These are phyloP conservation scores for Panagrolaimus sp. DNA, from an alignment of 1,140 invertebrate genomes.

Conservation along the genomic window DNA sequence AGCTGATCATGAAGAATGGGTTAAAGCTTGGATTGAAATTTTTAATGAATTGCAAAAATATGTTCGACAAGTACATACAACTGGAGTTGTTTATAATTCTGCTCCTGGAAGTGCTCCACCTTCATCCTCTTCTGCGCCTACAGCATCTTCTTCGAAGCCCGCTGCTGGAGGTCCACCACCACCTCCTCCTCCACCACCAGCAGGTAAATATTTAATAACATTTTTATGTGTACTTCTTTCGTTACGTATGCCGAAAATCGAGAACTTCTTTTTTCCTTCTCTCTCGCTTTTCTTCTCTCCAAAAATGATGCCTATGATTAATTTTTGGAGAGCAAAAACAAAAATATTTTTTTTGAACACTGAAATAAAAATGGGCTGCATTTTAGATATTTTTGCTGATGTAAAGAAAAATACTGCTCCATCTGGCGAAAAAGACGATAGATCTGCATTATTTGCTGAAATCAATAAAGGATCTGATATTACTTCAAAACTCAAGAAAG, in stretches of 20 bases:
- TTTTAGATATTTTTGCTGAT: constrained; percentile 44
- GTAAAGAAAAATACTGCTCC: constrained; percentile 45
- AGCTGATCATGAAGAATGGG: constrained; percentile 87
- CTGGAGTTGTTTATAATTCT: constrained; percentile 84
- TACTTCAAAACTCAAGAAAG: constrained; percentile 70
- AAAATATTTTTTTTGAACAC: too few relatives aligned
- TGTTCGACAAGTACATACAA: constrained; percentile 88
- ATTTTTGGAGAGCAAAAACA: too few relatives aligned
- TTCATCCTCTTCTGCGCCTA: constrained; percentile 10
- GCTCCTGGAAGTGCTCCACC: constrained; percentile 35
- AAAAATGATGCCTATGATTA: too few relatives aligned
- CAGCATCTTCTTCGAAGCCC: constrained; percentile 23
- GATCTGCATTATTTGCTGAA: constrained; percentile 81
- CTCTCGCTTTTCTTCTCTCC: too few relatives aligned
- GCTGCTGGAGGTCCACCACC: constrained; percentile 64
- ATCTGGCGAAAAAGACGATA: constrained; percentile 65
- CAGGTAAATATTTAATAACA: constrained; percentile 33
- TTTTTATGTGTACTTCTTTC: too few relatives aligned
- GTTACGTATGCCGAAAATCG: too few relatives aligned
- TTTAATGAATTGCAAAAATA: constrained; percentile 66
- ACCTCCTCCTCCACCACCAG: constrained; percentile 64
- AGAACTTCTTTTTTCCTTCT: too few relatives aligned
- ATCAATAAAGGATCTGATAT: constrained; percentile 87
- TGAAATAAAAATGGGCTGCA: neutral
- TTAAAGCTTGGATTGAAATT: constrained; percentile 74